Evolutionary conservation across 2,113 vertebrate genomes (phyloP).

Genomic region (Oncorhynchus keta): DNA sequence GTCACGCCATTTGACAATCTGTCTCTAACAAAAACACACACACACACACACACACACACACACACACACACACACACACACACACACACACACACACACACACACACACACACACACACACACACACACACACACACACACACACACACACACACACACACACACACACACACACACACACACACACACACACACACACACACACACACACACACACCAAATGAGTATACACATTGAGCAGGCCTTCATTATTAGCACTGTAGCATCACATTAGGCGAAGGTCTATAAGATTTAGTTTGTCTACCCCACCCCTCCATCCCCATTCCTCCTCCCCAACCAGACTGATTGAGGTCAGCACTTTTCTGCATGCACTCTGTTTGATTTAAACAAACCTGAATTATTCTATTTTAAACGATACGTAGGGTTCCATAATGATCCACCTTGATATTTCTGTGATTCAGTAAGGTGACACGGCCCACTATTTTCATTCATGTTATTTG

Average conservation of each 20-base stretch:
- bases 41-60: background rate
- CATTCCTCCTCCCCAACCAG: background rate
- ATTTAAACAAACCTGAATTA: conserved; percentile 62
- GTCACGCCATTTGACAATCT: background rate
- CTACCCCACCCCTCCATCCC: background rate
- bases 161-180: conserved; percentile 27
- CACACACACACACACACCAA: conserved; percentile 5
- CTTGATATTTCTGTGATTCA: conserved; percentile 29
- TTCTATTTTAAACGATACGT: conserved; percentile 47
- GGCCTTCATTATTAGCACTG: conserved; percentile 13
- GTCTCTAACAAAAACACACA: background rate
- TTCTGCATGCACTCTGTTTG: conserved; percentile 64
- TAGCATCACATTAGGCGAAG: no score
- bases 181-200: conserved; percentile 33
- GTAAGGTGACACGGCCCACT: conserved; percentile 8
- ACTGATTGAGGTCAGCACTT: conserved; percentile 58
- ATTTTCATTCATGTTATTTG: conserved; percentile 30
- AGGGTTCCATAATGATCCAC: conserved; percentile 49
- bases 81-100: no score
- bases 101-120: background rate
- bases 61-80: conserved; percentile 1
- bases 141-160: conserved; percentile 10
- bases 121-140: background rate
- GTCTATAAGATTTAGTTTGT: no score
- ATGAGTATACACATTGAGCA: background rate